These are phyloP conservation scores for Heliconius melpomene DNA, from an alignment of 1,140 invertebrate species.

Conservation along the genomic window DNA sequence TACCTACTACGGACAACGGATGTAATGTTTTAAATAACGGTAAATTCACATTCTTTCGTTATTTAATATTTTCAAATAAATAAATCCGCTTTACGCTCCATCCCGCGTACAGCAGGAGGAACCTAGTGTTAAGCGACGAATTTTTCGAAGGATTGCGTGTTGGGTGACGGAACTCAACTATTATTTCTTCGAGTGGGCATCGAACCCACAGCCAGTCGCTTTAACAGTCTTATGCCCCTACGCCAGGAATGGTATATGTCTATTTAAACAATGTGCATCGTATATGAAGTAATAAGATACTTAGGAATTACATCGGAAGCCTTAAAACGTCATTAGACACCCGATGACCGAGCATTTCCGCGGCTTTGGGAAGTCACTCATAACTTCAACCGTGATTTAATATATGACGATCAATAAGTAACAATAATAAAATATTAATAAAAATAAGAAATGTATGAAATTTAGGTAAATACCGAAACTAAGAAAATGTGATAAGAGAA, in stretches of 20 bases:
- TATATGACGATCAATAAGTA: not conserved
- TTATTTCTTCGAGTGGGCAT: no score
- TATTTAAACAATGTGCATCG: not conserved
- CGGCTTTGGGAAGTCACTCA: not conserved
- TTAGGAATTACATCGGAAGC: not conserved
- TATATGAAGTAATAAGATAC: not conserved
- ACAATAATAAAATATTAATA: not conserved
- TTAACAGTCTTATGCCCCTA: no score
- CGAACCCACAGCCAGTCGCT: no score
- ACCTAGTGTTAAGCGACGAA: not conserved
- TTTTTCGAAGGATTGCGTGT: not conserved
- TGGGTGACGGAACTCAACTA: not conserved
- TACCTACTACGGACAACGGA: no score
- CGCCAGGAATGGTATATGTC: no score
- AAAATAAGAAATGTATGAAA: no score
- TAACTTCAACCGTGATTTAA: not conserved
- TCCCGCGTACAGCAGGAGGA: no score
- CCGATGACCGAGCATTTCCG: conserved; percentile 2
- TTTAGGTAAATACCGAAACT: no score
- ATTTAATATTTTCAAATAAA: no score
- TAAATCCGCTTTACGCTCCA: no score
- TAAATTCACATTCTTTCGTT: not conserved
- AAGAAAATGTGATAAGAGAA: no score
- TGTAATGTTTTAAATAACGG: not conserved
- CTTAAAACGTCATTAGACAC: conserved; percentile 12